These are phyloP conservation scores for Pseudorectes ferrugineus DNA, from an alignment of 2,113 vertebrate species.

Conservation along the genomic window DNA sequence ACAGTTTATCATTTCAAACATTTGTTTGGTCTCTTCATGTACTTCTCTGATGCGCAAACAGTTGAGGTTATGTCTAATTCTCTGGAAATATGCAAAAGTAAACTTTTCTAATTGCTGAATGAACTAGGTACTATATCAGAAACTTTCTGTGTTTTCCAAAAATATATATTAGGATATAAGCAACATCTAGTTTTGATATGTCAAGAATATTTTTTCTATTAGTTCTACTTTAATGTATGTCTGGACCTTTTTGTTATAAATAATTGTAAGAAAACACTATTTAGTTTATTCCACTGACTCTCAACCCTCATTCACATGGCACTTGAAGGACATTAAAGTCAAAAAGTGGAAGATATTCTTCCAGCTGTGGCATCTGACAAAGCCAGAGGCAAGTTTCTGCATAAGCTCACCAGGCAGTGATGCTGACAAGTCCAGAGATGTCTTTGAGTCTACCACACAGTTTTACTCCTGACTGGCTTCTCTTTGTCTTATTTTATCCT, in stretches of 20 bases:
- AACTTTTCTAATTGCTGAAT: background rate
- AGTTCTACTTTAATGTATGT: background rate
- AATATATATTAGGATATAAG: background rate
- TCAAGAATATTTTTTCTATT: background rate
- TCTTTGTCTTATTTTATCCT: background rate
- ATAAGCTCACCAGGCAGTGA: background rate
- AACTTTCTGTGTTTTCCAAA: background rate
- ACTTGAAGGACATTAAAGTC: background rate
- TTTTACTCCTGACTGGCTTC: background rate
- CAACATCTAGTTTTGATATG: background rate
- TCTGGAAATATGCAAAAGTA: background rate
- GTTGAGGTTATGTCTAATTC: background rate
- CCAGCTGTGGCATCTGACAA: slow-evolving; percentile 32
- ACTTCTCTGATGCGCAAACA: accelerated
- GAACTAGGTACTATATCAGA: background rate
- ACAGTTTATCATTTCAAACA: accelerated
- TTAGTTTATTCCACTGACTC: background rate
- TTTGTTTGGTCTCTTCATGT: accelerated
- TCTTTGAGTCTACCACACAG: background rate
- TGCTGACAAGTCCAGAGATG: background rate
- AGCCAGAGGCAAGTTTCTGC: slow-evolving; percentile 36
- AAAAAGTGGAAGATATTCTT: slow-evolving; percentile 33
- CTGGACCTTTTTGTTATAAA: background rate
- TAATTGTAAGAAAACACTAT: background rate
- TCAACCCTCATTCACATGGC: background rate